These are phyloP conservation scores for Tarsius wallacei DNA, from an alignment of 2,797 vertebrate genomes.

Conservation along the genomic window DNA sequence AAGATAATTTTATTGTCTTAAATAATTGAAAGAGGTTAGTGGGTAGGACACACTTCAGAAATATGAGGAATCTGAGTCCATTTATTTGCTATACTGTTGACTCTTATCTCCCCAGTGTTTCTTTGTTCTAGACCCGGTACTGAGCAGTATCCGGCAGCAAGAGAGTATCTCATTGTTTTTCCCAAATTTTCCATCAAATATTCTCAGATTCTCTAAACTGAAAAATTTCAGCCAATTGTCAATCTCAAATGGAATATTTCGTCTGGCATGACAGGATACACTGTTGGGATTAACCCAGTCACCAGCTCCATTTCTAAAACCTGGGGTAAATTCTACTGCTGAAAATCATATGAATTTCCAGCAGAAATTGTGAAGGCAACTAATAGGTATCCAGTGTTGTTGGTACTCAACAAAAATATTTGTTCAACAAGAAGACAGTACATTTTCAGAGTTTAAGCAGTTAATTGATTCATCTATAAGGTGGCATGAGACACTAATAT, in stretches of 20 bases:
- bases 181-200: neutral
- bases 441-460: neutral
- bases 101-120: neutral
- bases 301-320: neutral
- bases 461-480: neutral
- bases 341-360: neutral
- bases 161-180: neutral
- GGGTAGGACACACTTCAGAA: neutral
- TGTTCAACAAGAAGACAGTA: neutral
- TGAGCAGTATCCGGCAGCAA: neutral
- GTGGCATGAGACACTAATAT: neutral
- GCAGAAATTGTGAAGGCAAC: neutral
- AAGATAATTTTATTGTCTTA: slow-evolving; percentile 3
- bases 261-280: neutral
- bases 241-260: neutral
- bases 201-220: neutral
- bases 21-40: neutral
- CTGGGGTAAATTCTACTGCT: neutral
- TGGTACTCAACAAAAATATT: neutral
- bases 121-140: neutral
- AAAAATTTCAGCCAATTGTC: neutral
- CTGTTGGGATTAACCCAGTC: neutral
- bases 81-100: neutral
- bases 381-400: neutral
- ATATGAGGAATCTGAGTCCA: neutral